Conservation (phyloP, 2,113 vertebrate species). For the Terrapene triunguis region DNA sequence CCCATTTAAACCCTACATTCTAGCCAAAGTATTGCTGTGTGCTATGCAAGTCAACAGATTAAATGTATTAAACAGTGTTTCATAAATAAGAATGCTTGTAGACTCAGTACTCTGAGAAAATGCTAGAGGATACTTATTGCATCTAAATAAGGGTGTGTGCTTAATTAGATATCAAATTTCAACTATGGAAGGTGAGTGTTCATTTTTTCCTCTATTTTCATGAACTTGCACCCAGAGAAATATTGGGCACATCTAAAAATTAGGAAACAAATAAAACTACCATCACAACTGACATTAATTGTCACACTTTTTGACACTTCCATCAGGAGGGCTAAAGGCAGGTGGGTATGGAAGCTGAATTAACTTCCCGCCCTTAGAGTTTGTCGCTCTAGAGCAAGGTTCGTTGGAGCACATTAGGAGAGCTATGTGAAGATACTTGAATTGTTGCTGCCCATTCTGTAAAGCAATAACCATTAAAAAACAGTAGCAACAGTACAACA, state of each 20-base stretch:
- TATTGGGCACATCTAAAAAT: background rate
- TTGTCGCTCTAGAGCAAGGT: background rate
- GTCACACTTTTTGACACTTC: background rate
- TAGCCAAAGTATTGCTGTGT: slow-evolving; percentile 7
- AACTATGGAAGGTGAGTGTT: background rate
- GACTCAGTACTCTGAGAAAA: background rate
- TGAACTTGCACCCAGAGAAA: background rate
- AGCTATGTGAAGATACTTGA: background rate
- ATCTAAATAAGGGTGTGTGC: background rate
- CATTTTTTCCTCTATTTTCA: background rate
- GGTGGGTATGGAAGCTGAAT: background rate
- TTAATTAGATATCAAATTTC: background rate
- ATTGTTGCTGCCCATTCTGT: background rate
- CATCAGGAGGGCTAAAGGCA: background rate
- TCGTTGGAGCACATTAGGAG: background rate
- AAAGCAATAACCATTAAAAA: background rate
- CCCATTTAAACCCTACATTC: slow-evolving; percentile 4
- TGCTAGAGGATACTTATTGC: background rate
- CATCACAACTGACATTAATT: background rate
- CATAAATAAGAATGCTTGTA: background rate
- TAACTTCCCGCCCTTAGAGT: background rate
- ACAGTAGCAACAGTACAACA: background rate
- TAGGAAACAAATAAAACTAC: background rate
- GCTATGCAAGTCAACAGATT: background rate
- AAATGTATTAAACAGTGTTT: background rate